Base-by-base conservation (phyloP, 2,888 invertebrate species). In the Tubulanus polymorphus region DNA sequence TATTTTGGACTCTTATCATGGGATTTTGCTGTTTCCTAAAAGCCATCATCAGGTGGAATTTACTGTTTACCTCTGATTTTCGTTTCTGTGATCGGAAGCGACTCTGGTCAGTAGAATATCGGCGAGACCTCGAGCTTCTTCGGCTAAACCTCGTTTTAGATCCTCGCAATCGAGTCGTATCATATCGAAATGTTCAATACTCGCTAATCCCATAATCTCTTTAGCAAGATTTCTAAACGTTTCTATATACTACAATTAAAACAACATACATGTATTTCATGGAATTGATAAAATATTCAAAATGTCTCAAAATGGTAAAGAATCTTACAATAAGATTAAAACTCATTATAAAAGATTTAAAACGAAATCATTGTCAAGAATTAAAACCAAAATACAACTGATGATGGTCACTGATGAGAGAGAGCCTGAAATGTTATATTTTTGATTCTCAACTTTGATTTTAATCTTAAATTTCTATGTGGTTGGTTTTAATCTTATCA, bases 151-250 rank as follows among this genome's bases (percentile, higher is more conserved):
- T 26, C 71, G 63, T 64, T 80, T 80, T 48, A 80, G 63, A 54
- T 79, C 79, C 55, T 79, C 77, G 64, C 79, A 78, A 60, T 79
- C 77, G 37, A 79, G 68, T 1, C 74, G 69, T 35, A 79, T 75
- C 74, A 79, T 73, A 62, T 76, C 75, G 65, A 73, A 78, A 57
- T 77, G 77, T 57, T 76, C 75, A 51, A 77, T 73, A 54, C 74
- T 75, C 0, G 78, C 76, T 53, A 77, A 61, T 3, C 70, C 68
- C 71, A 75, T 71, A 45, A 79, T 76, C 53, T 75, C 75, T 41
- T 69, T 70, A 2, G 76, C 72, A 48, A 78, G 59, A 53, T 65
- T 65, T 53, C 73, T 67, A 59, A 72, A 76, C 55, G 72, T 73
- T 60, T 75, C 75, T 54, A 78, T 78, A 64, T 74, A 71, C 78